Evolutionary conservation across 1,140 invertebrate species (phyloP).

Genomic region (Ridgeia piscesae): DNA sequence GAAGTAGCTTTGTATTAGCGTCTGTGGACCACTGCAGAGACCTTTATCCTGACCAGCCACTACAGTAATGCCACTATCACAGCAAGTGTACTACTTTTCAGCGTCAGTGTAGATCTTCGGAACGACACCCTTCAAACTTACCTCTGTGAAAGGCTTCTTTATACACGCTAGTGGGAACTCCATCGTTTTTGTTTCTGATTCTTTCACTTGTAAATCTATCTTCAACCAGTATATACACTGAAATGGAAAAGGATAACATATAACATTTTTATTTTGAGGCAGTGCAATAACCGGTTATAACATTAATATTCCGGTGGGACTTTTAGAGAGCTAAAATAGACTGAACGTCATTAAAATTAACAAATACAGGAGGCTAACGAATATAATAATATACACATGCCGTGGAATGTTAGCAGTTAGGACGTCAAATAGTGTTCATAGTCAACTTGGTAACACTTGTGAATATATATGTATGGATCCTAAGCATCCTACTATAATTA

Average conservation of each 20-base stretch:
- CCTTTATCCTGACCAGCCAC: neutral
- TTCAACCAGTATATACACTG: constrained; percentile 5
- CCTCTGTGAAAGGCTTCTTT: neutral
- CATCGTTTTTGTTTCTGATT: neutral
- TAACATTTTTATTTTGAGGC: neutral
- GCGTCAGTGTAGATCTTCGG: too few relatives aligned
- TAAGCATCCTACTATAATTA: too few relatives aligned
- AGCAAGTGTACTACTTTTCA: neutral
- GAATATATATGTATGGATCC: neutral
- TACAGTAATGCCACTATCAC: neutral
- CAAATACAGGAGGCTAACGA: too few relatives aligned
- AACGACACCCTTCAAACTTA: neutral
- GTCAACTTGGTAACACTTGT: neutral
- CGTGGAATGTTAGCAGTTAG: too few relatives aligned
- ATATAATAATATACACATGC: too few relatives aligned
- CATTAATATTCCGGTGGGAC: too few relatives aligned
- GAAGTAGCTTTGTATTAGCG: neutral
- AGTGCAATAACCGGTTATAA: too few relatives aligned
- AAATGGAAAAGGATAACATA: neutral
- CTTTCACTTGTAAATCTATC: neutral
- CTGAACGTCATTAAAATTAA: too few relatives aligned
- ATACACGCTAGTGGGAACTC: neutral
- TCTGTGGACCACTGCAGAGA: neutral
- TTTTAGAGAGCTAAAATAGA: too few relatives aligned
- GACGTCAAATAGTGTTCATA: neutral